Percentiles rank a stretch among this genome's conserved stretches.
Conservation (phyloP, 2,888 invertebrate genomes). For the Chaetogeoica ovagalla region DNA sequence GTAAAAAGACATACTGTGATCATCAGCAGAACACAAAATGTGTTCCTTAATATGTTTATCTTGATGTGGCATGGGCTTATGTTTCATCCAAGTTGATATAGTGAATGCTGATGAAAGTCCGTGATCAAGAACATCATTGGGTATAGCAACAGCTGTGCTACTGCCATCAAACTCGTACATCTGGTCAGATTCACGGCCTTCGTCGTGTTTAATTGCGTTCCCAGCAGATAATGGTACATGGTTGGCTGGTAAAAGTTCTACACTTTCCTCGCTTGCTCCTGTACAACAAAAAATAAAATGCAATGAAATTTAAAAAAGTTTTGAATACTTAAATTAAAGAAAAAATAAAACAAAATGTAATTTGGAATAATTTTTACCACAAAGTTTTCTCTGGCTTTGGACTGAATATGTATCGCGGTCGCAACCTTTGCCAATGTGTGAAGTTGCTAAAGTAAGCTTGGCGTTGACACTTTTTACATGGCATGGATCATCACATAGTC, state of each 20-base stretch:
- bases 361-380: conserved; percentile 63
- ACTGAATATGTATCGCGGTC: conserved; percentile 91
- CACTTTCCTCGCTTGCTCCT: conserved; percentile 78
- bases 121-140: conserved; percentile 75
- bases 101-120: conserved; percentile 81
- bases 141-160: conserved; percentile 83
- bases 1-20: conserved; percentile 78
- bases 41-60: conserved; percentile 95
- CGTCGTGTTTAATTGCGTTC: conserved; percentile 68
- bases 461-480: conserved; percentile 63
- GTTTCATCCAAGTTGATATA: conserved; percentile 92
- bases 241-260: conserved; percentile 80
- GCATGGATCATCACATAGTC: conserved; percentile 68
- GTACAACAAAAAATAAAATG: conserved; percentile 5
- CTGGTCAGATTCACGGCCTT: conserved; percentile 78
- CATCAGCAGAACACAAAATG: conserved; percentile 94
- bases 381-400: conserved; percentile 80
- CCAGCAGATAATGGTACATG: conserved; percentile 53
- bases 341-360: neutral
- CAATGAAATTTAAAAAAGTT: conserved; percentile 30
- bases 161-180: conserved; percentile 95
- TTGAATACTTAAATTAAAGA: neutral
- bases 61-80: conserved; percentile 75
- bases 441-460: conserved; percentile 70
- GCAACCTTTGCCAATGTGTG: conserved; percentile 94